phyloP scores from a whole-genome alignment of 2,797 vertebrate genomes.

The Fistularia commersonii region DNA sequence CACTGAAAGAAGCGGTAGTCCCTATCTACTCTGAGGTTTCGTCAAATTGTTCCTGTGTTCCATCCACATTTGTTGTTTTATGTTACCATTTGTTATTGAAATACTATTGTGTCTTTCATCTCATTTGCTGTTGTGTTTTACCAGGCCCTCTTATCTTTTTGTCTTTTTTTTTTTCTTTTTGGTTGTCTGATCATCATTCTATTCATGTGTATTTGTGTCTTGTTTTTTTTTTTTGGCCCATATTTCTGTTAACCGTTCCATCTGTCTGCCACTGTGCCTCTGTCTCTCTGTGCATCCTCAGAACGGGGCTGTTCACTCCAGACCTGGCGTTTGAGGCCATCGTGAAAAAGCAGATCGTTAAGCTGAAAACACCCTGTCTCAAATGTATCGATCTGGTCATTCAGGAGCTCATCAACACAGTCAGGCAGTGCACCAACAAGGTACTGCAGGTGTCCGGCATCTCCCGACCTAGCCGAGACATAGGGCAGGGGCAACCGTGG shows the following conservation, averaged over 20 bases:
- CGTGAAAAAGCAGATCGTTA: constrained; percentile 98
- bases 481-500: constrained; percentile 35
- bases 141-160: no score
- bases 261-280: constrained; percentile 59
- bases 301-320: constrained; percentile 97
- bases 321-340: constrained; percentile 98
- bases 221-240: constrained; percentile 9
- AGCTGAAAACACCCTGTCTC: constrained; percentile 98
- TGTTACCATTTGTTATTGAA: constrained; percentile 21
- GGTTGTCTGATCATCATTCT: constrained; percentile 3
- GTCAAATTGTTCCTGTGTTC: constrained; percentile 31
- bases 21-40: constrained; percentile 30
- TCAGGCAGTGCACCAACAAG: constrained; percentile 96
- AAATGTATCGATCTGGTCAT: constrained; percentile 98
- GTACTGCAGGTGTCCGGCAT: constrained; percentile 78
- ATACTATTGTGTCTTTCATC: constrained; percentile 12
- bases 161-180: constrained; percentile 8
- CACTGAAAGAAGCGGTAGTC: constrained; percentile 11
- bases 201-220: constrained; percentile 5
- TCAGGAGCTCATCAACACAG: constrained; percentile 96
- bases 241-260: constrained; percentile 58
- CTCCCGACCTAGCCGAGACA: constrained; percentile 60
- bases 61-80: constrained; percentile 38
- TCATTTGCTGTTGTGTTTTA: constrained; percentile 14
- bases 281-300: constrained; percentile 77